These are phyloP conservation scores for Empidonax traillii DNA, from an alignment of 2,113 vertebrate species.

Conservation along the genomic window DNA sequence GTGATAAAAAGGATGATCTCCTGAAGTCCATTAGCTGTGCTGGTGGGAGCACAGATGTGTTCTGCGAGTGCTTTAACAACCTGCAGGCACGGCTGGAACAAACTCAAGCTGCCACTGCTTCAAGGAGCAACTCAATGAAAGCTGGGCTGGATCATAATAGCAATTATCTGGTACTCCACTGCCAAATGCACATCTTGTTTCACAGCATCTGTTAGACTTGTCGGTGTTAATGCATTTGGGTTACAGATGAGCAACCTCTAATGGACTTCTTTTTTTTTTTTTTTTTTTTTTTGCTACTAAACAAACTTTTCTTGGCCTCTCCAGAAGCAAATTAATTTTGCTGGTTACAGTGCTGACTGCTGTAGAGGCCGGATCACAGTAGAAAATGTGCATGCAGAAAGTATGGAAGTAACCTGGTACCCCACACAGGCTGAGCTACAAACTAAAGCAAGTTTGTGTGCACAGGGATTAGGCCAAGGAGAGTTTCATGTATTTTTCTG, in stretches of 20 bases:
- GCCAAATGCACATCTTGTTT: slow-evolving; percentile 23
- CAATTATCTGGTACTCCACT: slow-evolving; percentile 75
- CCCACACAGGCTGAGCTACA: not conserved
- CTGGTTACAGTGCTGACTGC: not conserved
- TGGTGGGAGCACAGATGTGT: slow-evolving; percentile 44
- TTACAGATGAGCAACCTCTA: not conserved
- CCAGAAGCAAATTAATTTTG: not conserved
- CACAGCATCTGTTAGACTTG: slow-evolving; percentile 1
- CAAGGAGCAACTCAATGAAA: slow-evolving; percentile 76
- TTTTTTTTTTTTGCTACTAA: not conserved
- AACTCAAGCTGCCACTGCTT: slow-evolving; percentile 63
- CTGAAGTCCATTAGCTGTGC: slow-evolving; percentile 56
- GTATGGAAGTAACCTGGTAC: not conserved
- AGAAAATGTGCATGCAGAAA: not conserved
- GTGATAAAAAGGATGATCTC: slow-evolving; percentile 75
- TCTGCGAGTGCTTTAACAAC: slow-evolving; percentile 73
- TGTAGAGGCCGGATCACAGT: not conserved
- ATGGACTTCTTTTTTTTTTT: not conserved
- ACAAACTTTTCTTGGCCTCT: not conserved
- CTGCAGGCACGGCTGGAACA: slow-evolving; percentile 70
- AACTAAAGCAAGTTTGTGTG: not conserved
- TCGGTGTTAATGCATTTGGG: slow-evolving; percentile 36
- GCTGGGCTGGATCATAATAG: slow-evolving; percentile 71
- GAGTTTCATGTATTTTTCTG: not conserved
- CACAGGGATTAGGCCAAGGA: not conserved